Evolutionary conservation across 1,140 invertebrate genomes (phyloP).

Genomic region (Aricia agestis): DNA sequence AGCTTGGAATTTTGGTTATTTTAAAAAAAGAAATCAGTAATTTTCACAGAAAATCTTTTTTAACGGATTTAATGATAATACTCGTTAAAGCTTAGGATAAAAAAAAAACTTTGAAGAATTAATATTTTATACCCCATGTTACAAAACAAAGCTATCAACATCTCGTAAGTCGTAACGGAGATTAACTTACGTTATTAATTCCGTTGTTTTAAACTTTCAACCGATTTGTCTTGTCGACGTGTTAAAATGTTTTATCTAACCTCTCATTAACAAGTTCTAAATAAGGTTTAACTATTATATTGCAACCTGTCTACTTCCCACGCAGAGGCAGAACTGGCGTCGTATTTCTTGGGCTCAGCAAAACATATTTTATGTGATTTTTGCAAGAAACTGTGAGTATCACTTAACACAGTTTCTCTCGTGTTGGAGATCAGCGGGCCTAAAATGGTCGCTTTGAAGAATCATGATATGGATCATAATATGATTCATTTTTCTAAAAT

Average conservation of each 20-base stretch:
- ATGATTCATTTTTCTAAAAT: too few relatives aligned
- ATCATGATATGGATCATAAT: too few relatives aligned
- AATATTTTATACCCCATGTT: background rate
- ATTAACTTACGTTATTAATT: background rate
- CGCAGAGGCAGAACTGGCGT: background rate
- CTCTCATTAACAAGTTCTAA: background rate
- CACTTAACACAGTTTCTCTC: background rate
- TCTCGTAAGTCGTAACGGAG: background rate
- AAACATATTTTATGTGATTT: background rate
- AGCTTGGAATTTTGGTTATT: too few relatives aligned
- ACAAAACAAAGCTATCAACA: background rate
- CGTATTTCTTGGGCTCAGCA: background rate
- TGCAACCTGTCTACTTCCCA: background rate
- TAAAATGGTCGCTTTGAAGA: too few relatives aligned
- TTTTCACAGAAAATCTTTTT: too few relatives aligned
- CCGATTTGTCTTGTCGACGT: background rate
- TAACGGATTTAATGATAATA: too few relatives aligned
- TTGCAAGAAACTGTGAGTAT: background rate
- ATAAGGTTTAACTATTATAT: slow-evolving; percentile 1
- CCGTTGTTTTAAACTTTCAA: background rate
- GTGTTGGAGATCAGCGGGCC: background rate
- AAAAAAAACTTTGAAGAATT: too few relatives aligned
- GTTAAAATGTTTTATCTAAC: background rate
- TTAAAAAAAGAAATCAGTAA: too few relatives aligned
- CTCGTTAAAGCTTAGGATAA: too few relatives aligned